Base-by-base conservation (phyloP, 2,113 vertebrate species). In the Oreochromis niloticus region DNA sequence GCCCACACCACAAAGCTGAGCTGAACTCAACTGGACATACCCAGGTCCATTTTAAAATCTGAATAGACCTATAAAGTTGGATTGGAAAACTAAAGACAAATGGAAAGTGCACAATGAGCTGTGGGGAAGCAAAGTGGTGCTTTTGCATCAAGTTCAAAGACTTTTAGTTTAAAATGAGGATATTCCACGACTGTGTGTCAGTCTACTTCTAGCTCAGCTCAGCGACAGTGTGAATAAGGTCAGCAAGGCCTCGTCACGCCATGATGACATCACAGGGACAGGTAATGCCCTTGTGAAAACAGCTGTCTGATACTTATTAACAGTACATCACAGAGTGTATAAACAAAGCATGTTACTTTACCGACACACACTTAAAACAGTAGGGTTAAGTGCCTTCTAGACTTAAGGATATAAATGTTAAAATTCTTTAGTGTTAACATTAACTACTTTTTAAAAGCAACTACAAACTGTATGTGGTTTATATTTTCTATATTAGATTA, bases 191-290 rank as follows among this genome's bases (percentile, higher is more conserved):
- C 24, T 81, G 63, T 17, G 24, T 85, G 32, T 80, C 50, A 73
- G 36, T 80, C 85, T 57, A 84, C 52, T 56, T 91, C 36, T 81
- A 89, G 92, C 88, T 93, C 88, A 94, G 93, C 93, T 95, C 91
- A 94, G 92, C 85, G 16, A 89, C 84, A 91, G 94, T 93, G 94
- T 94, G 94, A 94, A 92, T 89, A 93, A 63, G 85, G 92, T 92
- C 91, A 78, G 81, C 66, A 89, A 81, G 85, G 61, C 81, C 79
- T 88, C n/a, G 36, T 83, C 83, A 82, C 85, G 85, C 52, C 52
- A 87, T 50, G 9, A 27, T 79, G 82, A 84, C 81, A 88, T 88
- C 41, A 84, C 30, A 81, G 24, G 85, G 83, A 50, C 73, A 54
- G 24, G 30, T 87, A 52, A 63, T 59, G 66, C 56, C 87, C 82